These are phyloP conservation scores for Antidorcas marsupialis DNA, from an alignment of 2,113 vertebrate species.

Conservation along the genomic window DNA sequence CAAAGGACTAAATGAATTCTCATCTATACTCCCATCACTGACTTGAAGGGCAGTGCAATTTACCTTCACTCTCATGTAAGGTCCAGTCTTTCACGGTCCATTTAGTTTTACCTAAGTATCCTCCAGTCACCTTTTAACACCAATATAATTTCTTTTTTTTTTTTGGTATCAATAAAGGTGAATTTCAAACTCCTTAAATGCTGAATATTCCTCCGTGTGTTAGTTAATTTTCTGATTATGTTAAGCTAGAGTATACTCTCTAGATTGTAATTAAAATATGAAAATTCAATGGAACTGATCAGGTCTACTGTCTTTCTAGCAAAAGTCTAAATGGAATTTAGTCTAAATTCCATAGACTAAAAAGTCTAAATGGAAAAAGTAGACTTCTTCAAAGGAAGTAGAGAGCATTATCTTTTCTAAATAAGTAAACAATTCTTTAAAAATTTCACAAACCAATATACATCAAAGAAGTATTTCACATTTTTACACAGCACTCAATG, in stretches of 20 bases:
- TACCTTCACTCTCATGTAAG: neutral
- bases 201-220: neutral
- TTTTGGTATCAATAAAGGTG: neutral
- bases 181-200: slow-evolving; percentile 24
- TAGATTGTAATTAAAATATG: slow-evolving; percentile 11
- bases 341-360: neutral
- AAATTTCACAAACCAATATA: neutral
- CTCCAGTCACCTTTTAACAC: neutral
- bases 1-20: neutral
- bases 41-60: neutral
- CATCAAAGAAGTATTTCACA: neutral
- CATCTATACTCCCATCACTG: neutral
- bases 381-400: neutral
- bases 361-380: neutral
- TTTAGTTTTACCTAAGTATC: slow-evolving; percentile 6
- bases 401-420: neutral
- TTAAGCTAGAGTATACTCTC: neutral
- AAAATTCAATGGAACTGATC: neutral
- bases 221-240: slow-evolving; percentile 14
- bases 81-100: slow-evolving; percentile 17
- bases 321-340: neutral
- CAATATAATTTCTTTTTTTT: neutral
- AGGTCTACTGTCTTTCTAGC: neutral
- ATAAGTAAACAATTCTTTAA: neutral
- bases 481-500: neutral